phyloP scores from a whole-genome alignment of 2,888 invertebrate species.

The Polyommatus iphigenia region DNA sequence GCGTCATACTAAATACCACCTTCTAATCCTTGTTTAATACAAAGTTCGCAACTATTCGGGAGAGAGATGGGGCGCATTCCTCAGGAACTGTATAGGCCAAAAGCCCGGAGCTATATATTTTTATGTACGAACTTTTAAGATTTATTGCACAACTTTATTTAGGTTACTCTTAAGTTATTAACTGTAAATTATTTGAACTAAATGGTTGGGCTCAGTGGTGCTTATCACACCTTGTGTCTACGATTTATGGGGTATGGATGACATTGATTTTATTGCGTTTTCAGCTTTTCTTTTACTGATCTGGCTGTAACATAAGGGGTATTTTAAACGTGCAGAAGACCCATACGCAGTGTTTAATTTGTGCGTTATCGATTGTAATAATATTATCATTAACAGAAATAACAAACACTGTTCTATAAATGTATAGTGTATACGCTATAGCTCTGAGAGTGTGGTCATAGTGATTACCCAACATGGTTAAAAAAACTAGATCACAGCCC shows the following conservation, averaged over 20 bases:
- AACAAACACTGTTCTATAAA: too few relatives aligned
- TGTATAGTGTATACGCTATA: too few relatives aligned
- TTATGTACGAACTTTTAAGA: constrained; percentile 24
- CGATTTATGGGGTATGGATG: neutral
- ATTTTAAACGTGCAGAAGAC: too few relatives aligned
- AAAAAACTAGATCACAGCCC: too few relatives aligned
- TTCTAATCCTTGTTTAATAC: constrained; percentile 40
- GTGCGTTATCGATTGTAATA: too few relatives aligned
- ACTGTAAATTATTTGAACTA: constrained; percentile 8
- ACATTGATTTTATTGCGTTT: neutral
- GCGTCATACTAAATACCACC: constrained; percentile 24
- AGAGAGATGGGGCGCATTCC: constrained; percentile 59
- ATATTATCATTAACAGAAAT: too few relatives aligned
- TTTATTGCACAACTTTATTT: constrained; percentile 32
- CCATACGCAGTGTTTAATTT: too few relatives aligned
- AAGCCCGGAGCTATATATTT: constrained; percentile 32
- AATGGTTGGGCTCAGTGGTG: constrained; percentile 3
- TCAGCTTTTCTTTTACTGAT: too few relatives aligned
- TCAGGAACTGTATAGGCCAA: constrained; percentile 41
- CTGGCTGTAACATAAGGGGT: too few relatives aligned
- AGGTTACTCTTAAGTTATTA: constrained; percentile 30
- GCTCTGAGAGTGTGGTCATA: too few relatives aligned
- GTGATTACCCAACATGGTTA: too few relatives aligned
- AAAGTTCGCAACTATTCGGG: constrained; percentile 64
- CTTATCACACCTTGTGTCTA: neutral